Base-by-base conservation (phyloP, 2,888 invertebrate species). In the Andrena chrysosceles region DNA sequence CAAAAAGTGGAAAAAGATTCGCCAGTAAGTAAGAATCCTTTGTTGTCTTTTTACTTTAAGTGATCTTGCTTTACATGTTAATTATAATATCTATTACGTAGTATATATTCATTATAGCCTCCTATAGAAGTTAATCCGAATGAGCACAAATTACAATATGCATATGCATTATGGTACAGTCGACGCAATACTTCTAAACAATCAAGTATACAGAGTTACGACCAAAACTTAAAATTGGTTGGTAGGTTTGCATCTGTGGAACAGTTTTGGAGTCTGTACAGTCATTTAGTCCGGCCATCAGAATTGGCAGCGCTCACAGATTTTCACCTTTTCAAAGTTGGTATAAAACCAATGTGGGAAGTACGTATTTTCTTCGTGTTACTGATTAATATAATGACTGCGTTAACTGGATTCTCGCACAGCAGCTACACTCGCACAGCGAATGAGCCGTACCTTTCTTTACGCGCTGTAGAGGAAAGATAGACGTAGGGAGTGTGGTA, bases 271-370 rank as follows among this genome's bases (percentile, higher is more conserved):
- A 96, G 97, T 52, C 95, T 98, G 83, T 99, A 99, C 95, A 96
- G 98, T 93, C 99, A 99, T 95, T 95, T 99, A 91, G 96, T 97
- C 87, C 96, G 99, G 91, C 98, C 99, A 69, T 96, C 97, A 77
- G 98, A 99, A 91, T 95, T 99, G 90, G 97, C 97, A 60, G 97
- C 98, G 23, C 98, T 98, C 91, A 96, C 98, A 91, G 99, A 99
- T 95, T 96, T 99, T 92, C 99, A 99, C 94, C 96, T 99, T 82
- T 99, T 99, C 94, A 99, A 99, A 95, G 96, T 98, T 91, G 99
- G 99, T 89, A 99, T 99, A 91, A 98, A 98, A 94, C 99, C 99
- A 29, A 99, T 99, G 98, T 99, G 99, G 99, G 99, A 99, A 94
- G 96, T 96, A 90, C 91, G 94, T 90, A 76, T 67, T 72, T 59